These are phyloP conservation scores for Stomatorhinus walkeri DNA, from an alignment of 2,797 vertebrate species.

Conservation along the genomic window DNA sequence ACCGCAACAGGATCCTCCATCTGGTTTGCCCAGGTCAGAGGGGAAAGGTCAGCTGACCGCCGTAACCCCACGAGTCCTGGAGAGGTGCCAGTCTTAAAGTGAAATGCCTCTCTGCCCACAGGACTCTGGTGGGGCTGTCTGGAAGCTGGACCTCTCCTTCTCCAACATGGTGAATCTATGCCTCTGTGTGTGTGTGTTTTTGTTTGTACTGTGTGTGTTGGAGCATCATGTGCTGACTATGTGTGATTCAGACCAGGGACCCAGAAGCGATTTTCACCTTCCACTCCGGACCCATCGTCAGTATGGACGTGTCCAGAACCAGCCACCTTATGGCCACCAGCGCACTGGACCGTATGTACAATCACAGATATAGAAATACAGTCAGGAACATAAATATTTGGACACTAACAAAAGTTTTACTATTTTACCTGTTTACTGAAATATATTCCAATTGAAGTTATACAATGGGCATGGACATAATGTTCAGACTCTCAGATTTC, in stretches of 20 bases:
- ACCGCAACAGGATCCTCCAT: conserved; percentile 57
- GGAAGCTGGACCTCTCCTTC: conserved; percentile 92
- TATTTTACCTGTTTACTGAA: background rate
- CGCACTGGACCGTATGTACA: conserved; percentile 66
- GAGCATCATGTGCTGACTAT: background rate
- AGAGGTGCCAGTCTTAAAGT: background rate
- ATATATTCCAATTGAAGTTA: background rate
- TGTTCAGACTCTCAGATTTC: background rate
- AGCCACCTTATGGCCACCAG: conserved; percentile 83
- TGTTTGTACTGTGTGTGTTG: conserved; percentile 1
- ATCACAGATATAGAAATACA: background rate
- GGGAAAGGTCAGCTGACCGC: background rate
- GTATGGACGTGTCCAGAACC: conserved; percentile 68
- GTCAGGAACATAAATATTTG: background rate
- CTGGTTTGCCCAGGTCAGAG: conserved; percentile 88
- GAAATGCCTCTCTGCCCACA: conserved; percentile 43
- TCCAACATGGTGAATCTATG: conserved; percentile 69
- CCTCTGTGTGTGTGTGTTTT: conserved; percentile 19
- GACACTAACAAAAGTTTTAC: background rate
- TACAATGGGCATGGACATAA: background rate
- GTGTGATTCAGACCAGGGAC: conserved; percentile 63
- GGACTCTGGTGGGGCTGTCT: conserved; percentile 83
- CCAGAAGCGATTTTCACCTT: conserved; percentile 79
- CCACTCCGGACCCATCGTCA: conserved; percentile 72
- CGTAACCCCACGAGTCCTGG: background rate